Evolutionary conservation across 1,140 invertebrate species (phyloP).

Genomic region (Rhopalosiphum padi): DNA sequence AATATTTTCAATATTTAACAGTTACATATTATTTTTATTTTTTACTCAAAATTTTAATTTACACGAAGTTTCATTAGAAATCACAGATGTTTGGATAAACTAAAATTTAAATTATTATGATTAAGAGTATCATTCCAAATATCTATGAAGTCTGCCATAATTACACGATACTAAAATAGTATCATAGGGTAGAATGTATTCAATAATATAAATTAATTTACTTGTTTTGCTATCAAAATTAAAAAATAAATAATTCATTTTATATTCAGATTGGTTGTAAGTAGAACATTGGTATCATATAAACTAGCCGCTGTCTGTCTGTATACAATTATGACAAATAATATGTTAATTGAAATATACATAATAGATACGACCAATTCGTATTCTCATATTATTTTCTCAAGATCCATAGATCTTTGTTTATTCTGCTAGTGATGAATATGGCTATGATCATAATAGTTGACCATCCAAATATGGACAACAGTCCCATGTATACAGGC

Average conservation of each 20-base stretch:
- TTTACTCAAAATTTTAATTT: not conserved
- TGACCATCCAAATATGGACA: constrained; percentile 67
- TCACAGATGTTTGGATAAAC: not conserved
- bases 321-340: not conserved
- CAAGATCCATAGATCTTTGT: constrained; percentile 55
- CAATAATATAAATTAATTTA: not conserved
- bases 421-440: constrained; percentile 53
- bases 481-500: constrained; percentile 67
- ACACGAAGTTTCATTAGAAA: not conserved
- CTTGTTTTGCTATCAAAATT: not conserved
- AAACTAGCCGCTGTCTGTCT: not conserved
- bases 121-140: not conserved
- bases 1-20: not conserved
- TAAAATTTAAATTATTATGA: not conserved
- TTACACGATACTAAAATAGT: not conserved
- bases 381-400: not conserved
- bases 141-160: not conserved
- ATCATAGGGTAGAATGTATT: not conserved
- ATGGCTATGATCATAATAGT: constrained; percentile 63
- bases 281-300: not conserved
- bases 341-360: not conserved
- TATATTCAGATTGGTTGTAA: not conserved
- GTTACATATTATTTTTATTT: not conserved
- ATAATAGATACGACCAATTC: not conserved
- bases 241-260: not conserved